phyloP scores from a whole-genome alignment of 2,888 invertebrate genomes.

The Proisotoma minuta region DNA sequence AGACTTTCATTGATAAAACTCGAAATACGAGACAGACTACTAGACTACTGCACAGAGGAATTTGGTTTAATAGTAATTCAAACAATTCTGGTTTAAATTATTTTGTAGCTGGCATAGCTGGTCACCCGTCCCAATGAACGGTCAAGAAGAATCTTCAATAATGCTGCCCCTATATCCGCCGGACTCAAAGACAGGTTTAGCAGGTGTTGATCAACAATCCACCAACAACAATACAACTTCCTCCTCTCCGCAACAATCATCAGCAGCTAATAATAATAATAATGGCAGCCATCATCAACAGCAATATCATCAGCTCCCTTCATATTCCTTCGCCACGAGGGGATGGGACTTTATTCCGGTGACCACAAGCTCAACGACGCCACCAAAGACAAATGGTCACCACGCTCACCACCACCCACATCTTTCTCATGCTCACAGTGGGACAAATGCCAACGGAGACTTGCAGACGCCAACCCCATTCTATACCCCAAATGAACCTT shows the following conservation, averaged over 20 bases:
- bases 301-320: background rate
- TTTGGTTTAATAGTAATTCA: background rate
- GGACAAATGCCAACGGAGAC: constrained; percentile 24
- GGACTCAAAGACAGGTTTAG: constrained; percentile 37
- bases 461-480: constrained; percentile 45
- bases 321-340: constrained; percentile 24
- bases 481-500: constrained; percentile 46
- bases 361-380: constrained; percentile 14
- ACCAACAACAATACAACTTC: background rate
- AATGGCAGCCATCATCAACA: background rate
- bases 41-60: background rate
- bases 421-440: constrained; percentile 7
- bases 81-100: too few relatives aligned
- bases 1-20: background rate
- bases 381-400: constrained; percentile 18
- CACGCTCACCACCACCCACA: constrained; percentile 15
- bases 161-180: constrained; percentile 38
- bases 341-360: constrained; percentile 9
- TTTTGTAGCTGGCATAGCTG: constrained; percentile 44
- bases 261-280: too few relatives aligned
- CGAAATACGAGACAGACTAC: background rate
- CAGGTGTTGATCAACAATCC: constrained; percentile 30
- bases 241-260: constrained; percentile 10
- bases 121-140: constrained; percentile 49
- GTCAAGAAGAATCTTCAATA: constrained; percentile 48